Evolutionary conservation across 92 coral and sea anemone genomes (phyloP), one percentile per base, ranked within the genome.

Genomic region (Isaurus tuberculatus): DNA sequence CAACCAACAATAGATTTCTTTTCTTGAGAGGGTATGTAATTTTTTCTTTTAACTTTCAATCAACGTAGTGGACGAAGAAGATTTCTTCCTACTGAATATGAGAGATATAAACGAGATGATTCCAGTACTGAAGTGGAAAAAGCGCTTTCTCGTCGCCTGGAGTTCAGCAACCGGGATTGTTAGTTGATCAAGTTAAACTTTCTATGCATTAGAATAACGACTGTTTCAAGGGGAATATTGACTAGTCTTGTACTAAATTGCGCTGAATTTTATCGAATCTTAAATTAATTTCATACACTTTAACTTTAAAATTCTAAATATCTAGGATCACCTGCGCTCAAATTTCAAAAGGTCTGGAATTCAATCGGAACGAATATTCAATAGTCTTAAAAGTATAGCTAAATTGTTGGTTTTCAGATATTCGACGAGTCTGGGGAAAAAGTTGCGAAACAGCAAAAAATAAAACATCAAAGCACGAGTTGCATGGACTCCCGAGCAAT

Each of bases 61-160:
- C n/a, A n/a, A n/a, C n/a, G n/a, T 5, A 17, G 22, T 64, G 72
- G n/a, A n/a, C n/a, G n/a, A n/a, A n/a, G n/a, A n/a, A n/a, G n/a
- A 82, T 43, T 77, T 42, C 2, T 78, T 83, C 17, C n/a, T n/a
- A n/a, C n/a, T n/a, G n/a, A 85, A 86, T 43, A 44, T 69, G n/a
- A 86, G 65, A 27, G 86, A 86, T 8, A 86, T 88, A 10, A 63
- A 83, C n/a, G n/a, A n/a, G n/a, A n/a, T n/a, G n/a, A n/a, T n/a
- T n/a, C n/a, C n/a, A n/a, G n/a, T n/a, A n/a, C n/a, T n/a, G n/a
- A n/a, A n/a, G n/a, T n/a, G n/a, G n/a, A n/a, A n/a, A n/a, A n/a
- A n/a, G n/a, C n/a, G 53, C 58, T n/a, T n/a, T n/a, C n/a, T n/a
- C n/a, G n/a, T n/a, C n/a, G n/a, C n/a, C n/a, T n/a, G n/a, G n/a